phyloP scores from a whole-genome alignment of 2,888 invertebrate genomes.

The Drosophila anomelani region DNA sequence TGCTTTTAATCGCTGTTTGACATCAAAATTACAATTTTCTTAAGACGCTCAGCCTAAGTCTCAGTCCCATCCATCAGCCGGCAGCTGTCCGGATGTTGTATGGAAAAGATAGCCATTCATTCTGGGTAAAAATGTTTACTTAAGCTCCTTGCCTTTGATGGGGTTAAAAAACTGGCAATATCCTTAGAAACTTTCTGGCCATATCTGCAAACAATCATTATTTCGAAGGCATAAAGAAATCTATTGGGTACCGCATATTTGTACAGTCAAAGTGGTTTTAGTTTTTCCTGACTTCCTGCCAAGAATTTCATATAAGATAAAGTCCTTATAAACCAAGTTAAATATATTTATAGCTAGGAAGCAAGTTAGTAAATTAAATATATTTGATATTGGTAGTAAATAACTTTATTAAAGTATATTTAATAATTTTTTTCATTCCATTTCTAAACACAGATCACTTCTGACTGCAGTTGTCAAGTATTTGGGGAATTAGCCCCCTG shows the following conservation, averaged over 20 bases:
- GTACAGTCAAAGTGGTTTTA: conserved; percentile 59
- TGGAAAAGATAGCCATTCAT: conserved; percentile 48
- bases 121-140: conserved; percentile 52
- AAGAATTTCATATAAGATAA: not conserved
- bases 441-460: not conserved
- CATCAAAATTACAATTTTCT: conserved; percentile 83
- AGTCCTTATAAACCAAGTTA: not conserved
- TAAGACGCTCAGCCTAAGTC: conserved; percentile 58
- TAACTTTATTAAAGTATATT: not conserved
- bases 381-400: not conserved
- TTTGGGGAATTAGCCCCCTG: conserved; percentile 15
- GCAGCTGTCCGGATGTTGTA: conserved; percentile 9
- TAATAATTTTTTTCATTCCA: too few relatives aligned
- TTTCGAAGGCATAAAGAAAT: conserved; percentile 36
- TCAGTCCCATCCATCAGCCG: conserved; percentile 6
- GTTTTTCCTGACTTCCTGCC: conserved; percentile 13
- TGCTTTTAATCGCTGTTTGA: conserved; percentile 84
- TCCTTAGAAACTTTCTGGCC: conserved; percentile 47
- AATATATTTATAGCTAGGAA: not conserved
- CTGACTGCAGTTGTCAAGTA: not conserved
- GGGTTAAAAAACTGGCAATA: conserved; percentile 20
- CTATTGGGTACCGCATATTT: conserved; percentile 48
- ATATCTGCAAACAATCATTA: conserved; percentile 25
- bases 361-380: too few relatives aligned
- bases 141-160: conserved; percentile 41